Conservation (phyloP, 1,140 invertebrate genomes). For the Macrocentrus cingulum region DNA sequence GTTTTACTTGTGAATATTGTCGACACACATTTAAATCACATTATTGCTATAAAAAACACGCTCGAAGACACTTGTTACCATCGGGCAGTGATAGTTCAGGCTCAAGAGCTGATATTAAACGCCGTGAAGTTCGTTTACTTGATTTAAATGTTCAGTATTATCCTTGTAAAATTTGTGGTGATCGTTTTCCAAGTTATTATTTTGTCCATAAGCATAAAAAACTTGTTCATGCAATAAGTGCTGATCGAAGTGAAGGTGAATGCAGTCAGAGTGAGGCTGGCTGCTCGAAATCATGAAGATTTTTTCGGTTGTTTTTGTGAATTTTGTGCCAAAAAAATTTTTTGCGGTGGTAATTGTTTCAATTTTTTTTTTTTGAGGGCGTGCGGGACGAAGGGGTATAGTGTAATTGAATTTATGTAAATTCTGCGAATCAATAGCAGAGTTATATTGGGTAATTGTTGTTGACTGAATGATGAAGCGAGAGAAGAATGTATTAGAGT, state of each 20-base stretch:
- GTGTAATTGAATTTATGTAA: background rate
- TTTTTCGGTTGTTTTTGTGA: no score
- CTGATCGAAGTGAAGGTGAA: constrained; percentile 18
- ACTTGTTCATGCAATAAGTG: constrained; percentile 67
- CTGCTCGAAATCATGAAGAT: constrained; percentile 16
- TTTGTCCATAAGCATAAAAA: constrained; percentile 91
- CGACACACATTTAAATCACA: constrained; percentile 80
- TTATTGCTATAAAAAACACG: constrained; percentile 81
- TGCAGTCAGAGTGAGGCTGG: constrained; percentile 54
- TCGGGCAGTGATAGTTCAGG: constrained; percentile 38
- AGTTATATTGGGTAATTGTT: constrained; percentile 16
- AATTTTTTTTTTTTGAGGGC: no score
- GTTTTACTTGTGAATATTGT: constrained; percentile 75
- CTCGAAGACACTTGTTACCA: constrained; percentile 67
- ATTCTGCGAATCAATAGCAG: constrained; percentile 21
- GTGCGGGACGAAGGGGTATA: no score
- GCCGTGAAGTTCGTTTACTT: constrained; percentile 65
- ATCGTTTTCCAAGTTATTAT: constrained; percentile 89
- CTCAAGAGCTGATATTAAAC: constrained; percentile 27
- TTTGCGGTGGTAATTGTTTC: no score
- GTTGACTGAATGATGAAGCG: constrained; percentile 26
- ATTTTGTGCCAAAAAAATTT: no score
- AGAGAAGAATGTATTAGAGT: background rate
- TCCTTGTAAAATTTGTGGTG: constrained; percentile 88
- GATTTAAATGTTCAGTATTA: constrained; percentile 88